Conservation (phyloP, 1,140 invertebrate genomes). For the Trichoplusia ni region DNA sequence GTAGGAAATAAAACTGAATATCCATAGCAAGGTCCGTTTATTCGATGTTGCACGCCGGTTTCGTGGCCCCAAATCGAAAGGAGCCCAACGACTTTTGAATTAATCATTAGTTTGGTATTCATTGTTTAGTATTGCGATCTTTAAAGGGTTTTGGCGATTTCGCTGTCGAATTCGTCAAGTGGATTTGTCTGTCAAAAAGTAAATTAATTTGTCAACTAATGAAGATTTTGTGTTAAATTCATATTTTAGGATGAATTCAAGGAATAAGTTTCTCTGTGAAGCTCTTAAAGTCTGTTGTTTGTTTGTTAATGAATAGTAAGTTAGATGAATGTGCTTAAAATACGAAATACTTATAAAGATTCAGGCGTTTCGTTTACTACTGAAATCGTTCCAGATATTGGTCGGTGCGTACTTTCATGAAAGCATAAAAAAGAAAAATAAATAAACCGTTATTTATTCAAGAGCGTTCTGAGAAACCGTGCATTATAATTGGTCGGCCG, state of each 20-base stretch:
- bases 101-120: conserved; percentile 74
- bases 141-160: conserved; percentile 58
- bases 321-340: no score
- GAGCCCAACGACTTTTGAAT: conserved; percentile 72
- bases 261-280: conserved; percentile 8
- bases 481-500: conserved; percentile 23
- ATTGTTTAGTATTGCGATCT: conserved; percentile 64
- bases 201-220: conserved; percentile 54
- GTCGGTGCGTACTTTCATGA: background rate
- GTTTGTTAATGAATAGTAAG: no score
- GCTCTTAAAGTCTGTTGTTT: conserved; percentile 3
- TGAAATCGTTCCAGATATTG: no score
- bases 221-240: conserved; percentile 41
- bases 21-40: no score
- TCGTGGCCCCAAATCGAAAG: conserved; percentile 51
- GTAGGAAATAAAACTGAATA: no score
- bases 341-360: no score
- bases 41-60: conserved; percentile 23
- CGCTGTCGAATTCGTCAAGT: conserved; percentile 58
- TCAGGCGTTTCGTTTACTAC: no score
- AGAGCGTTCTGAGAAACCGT: background rate
- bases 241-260: conserved; percentile 14
- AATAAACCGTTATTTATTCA: background rate
- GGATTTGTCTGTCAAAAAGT: conserved; percentile 70
- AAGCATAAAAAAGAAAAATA: background rate